Conservation (phyloP, 2,113 vertebrate species). For the Reinhardtius hippoglossoides region DNA sequence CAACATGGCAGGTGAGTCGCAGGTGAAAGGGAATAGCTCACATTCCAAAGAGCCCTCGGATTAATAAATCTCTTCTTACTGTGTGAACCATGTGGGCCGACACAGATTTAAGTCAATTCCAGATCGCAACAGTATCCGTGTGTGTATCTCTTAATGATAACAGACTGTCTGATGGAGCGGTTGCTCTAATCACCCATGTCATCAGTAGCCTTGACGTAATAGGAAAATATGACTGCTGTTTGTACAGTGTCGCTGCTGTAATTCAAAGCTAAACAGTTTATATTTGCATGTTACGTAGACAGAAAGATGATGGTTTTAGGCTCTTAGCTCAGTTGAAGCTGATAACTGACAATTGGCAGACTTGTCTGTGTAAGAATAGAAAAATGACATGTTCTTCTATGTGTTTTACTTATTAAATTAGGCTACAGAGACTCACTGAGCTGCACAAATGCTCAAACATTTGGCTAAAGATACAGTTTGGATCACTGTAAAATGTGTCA, state of each 20-base stretch:
- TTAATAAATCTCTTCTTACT: not conserved
- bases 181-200: slow-evolving; percentile 17
- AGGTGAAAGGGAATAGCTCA: slow-evolving; percentile 57
- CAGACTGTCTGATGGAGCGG: slow-evolving; percentile 11
- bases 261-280: not conserved
- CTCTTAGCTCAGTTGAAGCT: not conserved
- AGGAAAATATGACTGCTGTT: slow-evolving; percentile 11
- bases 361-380: not conserved
- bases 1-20: slow-evolving; percentile 52
- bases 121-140: not conserved
- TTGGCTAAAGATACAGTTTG: not conserved
- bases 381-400: not conserved
- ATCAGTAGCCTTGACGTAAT: slow-evolving; percentile 15
- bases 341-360: not conserved
- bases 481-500: not conserved
- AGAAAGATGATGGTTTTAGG: not conserved
- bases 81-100: not conserved
- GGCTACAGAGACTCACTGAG: not conserved
- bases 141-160: slow-evolving; percentile 11
- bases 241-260: not conserved
- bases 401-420: not conserved
- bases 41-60: slow-evolving; percentile 41
- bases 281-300: not conserved
- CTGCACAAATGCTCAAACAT: not conserved
- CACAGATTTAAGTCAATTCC: not conserved